Conservation (phyloP, 30 jellyfish, hydroid and myxozoan genomes). For the Aurelia sp. region DNA sequence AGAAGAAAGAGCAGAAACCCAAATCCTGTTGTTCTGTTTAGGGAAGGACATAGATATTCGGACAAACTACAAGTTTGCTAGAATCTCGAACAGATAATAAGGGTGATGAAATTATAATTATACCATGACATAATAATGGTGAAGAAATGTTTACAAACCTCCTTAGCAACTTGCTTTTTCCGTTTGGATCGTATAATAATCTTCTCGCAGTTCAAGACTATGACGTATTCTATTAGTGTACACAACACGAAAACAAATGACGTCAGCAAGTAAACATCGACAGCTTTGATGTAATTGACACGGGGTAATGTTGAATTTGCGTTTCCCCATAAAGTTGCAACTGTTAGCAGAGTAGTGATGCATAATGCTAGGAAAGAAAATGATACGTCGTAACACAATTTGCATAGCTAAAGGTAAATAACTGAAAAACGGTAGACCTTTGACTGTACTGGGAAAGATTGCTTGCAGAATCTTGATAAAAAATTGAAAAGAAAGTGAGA, state of each 20-base stretch:
- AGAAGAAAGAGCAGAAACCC: no score
- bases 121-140: background rate
- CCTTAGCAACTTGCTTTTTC: conserved; percentile 8
- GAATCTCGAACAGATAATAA: no score
- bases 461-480: no score
- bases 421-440: no score
- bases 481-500: no score
- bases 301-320: conserved; percentile 86
- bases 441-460: no score
- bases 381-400: no score
- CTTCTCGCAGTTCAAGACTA: conserved; percentile 69
- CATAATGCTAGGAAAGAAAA: conserved; percentile 51
- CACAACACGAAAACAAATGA: conserved; percentile 80
- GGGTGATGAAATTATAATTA: no score
- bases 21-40: no score
- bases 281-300: conserved; percentile 81
- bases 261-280: conserved; percentile 84
- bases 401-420: no score
- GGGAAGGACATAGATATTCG: no score
- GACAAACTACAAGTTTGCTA: no score
- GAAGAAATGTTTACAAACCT: conserved; percentile 1
- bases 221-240: conserved; percentile 73
- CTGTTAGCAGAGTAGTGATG: conserved; percentile 78
- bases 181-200: conserved; percentile 23
- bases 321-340: conserved; percentile 80